These are phyloP conservation scores for Conger conger DNA, from an alignment of 2,113 vertebrate species.

Conservation along the genomic window DNA sequence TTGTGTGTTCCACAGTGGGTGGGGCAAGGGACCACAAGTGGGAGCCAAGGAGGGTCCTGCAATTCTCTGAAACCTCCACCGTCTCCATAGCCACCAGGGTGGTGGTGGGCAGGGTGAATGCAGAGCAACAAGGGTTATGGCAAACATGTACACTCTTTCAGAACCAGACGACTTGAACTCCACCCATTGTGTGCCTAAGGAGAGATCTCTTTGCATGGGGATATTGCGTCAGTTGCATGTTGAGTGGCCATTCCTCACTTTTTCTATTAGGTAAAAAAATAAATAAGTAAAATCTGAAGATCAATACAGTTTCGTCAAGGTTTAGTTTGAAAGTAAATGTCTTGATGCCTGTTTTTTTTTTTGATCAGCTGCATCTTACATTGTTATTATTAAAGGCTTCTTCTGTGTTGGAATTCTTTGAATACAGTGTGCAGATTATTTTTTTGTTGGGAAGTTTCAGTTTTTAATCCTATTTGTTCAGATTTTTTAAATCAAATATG, in stretches of 20 bases:
- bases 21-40: slow-evolving; percentile 52
- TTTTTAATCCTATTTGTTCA: slow-evolving; percentile 57
- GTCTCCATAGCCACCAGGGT: slow-evolving; percentile 50
- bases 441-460: slow-evolving; percentile 28
- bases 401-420: slow-evolving; percentile 45
- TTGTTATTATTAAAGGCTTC: slow-evolving; percentile 37
- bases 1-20: slow-evolving; percentile 48
- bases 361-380: slow-evolving; percentile 39
- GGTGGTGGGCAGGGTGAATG: not conserved
- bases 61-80: slow-evolving; percentile 66
- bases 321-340: slow-evolving; percentile 38
- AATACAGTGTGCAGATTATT: slow-evolving; percentile 75
- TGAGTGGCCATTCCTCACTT: slow-evolving; percentile 43
- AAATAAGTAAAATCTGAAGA: slow-evolving; percentile 17
- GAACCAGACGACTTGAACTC: slow-evolving; percentile 5
- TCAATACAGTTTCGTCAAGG: slow-evolving; percentile 20
- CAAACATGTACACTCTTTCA: not conserved
- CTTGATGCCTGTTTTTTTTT: slow-evolving; percentile 14
- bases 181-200: slow-evolving; percentile 8
- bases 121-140: not conserved
- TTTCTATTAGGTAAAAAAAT: slow-evolving; percentile 50
- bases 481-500: slow-evolving; percentile 65
- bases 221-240: slow-evolving; percentile 66
- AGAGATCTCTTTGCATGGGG: slow-evolving; percentile 48
- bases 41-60: slow-evolving; percentile 64